Percentiles rank a stretch among this genome's conserved stretches.
phyloP scores from a whole-genome alignment of 2,113 vertebrate species.

The Larimichthys polyactis region DNA sequence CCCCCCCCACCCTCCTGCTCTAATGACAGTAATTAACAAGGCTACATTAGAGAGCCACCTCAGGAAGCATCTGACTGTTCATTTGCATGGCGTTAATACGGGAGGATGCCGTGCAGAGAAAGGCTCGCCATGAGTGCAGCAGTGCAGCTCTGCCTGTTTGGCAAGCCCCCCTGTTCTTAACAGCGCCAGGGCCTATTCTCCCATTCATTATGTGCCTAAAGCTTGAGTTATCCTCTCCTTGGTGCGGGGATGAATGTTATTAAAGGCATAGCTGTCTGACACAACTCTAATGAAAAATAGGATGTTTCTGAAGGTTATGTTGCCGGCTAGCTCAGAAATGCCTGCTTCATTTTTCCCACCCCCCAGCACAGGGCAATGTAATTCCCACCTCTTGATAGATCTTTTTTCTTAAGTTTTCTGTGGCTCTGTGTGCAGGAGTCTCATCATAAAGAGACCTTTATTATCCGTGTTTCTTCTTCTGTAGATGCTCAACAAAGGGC shows the following conservation, averaged over 20 bases:
- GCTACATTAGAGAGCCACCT: constrained; percentile 90
- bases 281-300: constrained; percentile 89
- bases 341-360: constrained; percentile 83
- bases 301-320: constrained; percentile 89
- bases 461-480: constrained; percentile 76
- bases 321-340: constrained; percentile 83
- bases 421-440: constrained; percentile 78
- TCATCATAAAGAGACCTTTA: constrained; percentile 87
- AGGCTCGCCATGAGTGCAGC: constrained; percentile 81
- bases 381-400: constrained; percentile 87
- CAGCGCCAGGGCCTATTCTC: constrained; percentile 77
- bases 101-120: constrained; percentile 85
- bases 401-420: constrained; percentile 83
- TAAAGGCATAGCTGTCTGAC: constrained; percentile 86
- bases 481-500: constrained; percentile 81
- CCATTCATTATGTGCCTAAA: constrained; percentile 89
- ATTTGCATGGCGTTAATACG: constrained; percentile 91
- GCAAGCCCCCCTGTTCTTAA: constrained; percentile 75
- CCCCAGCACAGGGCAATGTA: constrained; percentile 80
- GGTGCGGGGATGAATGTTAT: constrained; percentile 87
- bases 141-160: constrained; percentile 76
- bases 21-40: constrained; percentile 98
- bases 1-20: constrained; percentile 65
- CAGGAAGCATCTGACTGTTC: constrained; percentile 90
- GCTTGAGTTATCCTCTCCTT: constrained; percentile 87